Percentiles rank a stretch among this genome's conserved stretches.
These are phyloP conservation scores for Procambarus virginalis DNA, from an alignment of 1,140 invertebrate genomes.

Conservation along the genomic window DNA sequence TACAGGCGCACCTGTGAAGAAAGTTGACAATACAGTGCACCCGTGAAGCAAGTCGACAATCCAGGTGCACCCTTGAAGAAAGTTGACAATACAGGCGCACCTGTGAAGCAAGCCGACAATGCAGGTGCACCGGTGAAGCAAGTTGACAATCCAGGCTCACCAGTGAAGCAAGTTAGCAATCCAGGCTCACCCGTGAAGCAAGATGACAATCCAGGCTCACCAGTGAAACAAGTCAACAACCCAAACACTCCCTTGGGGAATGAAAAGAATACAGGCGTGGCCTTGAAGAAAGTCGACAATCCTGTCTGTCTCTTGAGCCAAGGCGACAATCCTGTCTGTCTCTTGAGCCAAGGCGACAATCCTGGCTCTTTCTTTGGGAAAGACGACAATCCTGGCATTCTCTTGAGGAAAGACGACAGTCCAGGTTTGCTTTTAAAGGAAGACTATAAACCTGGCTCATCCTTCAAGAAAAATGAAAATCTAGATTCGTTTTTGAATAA, in stretches of 20 bases:
- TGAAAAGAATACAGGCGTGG: too few relatives aligned
- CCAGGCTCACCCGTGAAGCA: too few relatives aligned
- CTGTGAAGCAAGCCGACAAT: not conserved
- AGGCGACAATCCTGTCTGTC: not conserved
- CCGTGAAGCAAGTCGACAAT: too few relatives aligned
- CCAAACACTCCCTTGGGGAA: not conserved
- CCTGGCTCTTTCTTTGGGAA: not conserved
- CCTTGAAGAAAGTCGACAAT: not conserved
- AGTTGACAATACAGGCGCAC: not conserved
- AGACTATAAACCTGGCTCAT: not conserved
- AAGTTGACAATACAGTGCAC: too few relatives aligned
- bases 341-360: not conserved
- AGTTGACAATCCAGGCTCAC: too few relatives aligned
- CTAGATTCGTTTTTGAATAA: not conserved
- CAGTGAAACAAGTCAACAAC: not conserved
- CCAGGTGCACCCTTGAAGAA: too few relatives aligned
- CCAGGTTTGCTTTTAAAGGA: not conserved
- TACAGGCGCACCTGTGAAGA: too few relatives aligned
- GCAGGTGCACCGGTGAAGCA: not conserved
- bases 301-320: not conserved
- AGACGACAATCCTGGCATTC: not conserved
- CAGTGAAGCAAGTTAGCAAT: too few relatives aligned
- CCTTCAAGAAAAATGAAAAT: not conserved
- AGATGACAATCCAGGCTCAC: not conserved
- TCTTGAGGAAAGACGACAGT: too few relatives aligned